phyloP scores from a whole-genome alignment of 2,797 vertebrate species.

The Alcedo atthis region DNA sequence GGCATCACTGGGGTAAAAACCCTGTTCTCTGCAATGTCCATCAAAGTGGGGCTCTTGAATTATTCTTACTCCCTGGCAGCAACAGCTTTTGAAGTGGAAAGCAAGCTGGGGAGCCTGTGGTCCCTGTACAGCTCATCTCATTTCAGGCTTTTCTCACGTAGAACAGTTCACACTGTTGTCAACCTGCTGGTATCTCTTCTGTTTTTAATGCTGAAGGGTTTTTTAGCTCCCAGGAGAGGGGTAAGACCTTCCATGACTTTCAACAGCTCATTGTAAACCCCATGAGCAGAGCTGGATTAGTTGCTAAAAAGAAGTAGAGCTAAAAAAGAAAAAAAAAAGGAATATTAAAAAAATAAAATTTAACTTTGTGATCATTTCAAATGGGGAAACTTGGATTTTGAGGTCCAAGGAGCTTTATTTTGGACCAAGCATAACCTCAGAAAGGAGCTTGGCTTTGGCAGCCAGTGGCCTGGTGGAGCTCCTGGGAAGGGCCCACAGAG shows the following conservation, averaged over 20 bases:
- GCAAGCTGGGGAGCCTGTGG: not conserved
- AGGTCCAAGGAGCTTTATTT: not conserved
- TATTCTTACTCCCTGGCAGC: not conserved
- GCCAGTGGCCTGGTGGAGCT: not conserved
- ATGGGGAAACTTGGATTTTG: not conserved
- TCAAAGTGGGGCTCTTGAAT: not conserved
- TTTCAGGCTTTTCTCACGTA: not conserved
- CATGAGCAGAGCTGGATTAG: not conserved
- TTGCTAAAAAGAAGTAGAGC: not conserved
- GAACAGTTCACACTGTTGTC: not conserved
- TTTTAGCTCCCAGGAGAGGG: not conserved
- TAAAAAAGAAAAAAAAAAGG: not conserved
- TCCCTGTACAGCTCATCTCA: not conserved
- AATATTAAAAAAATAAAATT: not conserved
- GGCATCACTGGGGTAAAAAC: not conserved
- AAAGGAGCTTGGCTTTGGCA: not conserved
- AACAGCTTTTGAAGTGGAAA: not conserved
- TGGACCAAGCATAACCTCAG: not conserved
- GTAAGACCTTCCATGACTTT: not conserved
- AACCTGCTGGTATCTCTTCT: not conserved
- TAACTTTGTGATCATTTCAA: not conserved
- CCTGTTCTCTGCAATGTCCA: not conserved
- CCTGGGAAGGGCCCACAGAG: not conserved
- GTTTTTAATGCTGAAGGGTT: not conserved
- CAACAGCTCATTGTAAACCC: not conserved